These are phyloP conservation scores for Pteronura brasiliensis DNA, from an alignment of 2,113 vertebrate genomes.

Conservation along the genomic window DNA sequence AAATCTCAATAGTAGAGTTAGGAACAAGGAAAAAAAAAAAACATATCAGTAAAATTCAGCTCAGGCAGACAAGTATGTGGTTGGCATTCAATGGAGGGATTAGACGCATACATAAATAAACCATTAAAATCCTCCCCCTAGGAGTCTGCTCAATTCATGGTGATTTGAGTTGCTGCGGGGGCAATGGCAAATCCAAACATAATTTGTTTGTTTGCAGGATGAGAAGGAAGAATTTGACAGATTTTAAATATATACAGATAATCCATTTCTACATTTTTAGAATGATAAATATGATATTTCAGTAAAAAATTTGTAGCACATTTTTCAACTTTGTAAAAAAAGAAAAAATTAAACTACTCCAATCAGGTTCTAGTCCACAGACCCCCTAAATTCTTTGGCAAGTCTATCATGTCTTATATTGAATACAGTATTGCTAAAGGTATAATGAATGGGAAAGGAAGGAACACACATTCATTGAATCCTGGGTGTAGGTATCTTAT, in stretches of 20 bases:
- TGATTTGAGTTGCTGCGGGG: neutral
- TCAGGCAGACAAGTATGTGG: slow-evolving; percentile 34
- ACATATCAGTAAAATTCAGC: slow-evolving; percentile 57
- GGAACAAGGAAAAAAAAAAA: neutral
- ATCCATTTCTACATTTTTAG: neutral
- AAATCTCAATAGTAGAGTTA: slow-evolving; percentile 42
- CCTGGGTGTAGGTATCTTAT: neutral
- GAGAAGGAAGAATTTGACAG: slow-evolving; percentile 36
- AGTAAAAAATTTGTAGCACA: neutral
- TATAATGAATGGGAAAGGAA: neutral
- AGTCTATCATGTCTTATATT: neutral
- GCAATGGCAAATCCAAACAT: slow-evolving; percentile 51
- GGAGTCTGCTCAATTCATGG: slow-evolving; percentile 37
- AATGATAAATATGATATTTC: slow-evolving; percentile 2
- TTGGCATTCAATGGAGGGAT: slow-evolving; percentile 18
- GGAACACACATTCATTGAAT: neutral
- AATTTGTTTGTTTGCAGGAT: slow-evolving; percentile 19
- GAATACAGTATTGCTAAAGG: neutral
- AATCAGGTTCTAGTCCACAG: neutral
- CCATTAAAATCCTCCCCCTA: slow-evolving; percentile 52
- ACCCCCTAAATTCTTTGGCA: neutral
- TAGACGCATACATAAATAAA: slow-evolving; percentile 68
- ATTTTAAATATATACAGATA: slow-evolving; percentile 9
- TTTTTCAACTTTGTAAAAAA: slow-evolving; percentile 9
- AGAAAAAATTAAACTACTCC: neutral